Percentiles rank a stretch among this genome's conserved stretches.
Evolutionary conservation across 2,113 vertebrate species (phyloP).

Genomic region (Fulica atra): DNA sequence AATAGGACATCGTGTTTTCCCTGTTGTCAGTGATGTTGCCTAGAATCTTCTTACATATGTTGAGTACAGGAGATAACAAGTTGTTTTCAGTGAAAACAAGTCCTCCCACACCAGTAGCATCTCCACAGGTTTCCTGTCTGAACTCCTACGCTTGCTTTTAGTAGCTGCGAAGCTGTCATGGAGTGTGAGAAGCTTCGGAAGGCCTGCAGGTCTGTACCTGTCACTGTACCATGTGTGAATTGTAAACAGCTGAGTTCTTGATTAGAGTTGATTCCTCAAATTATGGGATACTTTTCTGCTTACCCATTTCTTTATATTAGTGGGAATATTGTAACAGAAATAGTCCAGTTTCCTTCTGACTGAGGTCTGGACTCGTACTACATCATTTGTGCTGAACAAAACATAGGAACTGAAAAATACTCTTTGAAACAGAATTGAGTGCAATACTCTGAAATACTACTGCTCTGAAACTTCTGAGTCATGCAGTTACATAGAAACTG

Average conservation of each 20-base stretch:
- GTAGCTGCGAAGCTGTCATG: slow-evolving; percentile 61
- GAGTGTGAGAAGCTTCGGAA: slow-evolving; percentile 66
- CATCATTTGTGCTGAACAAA: slow-evolving; percentile 32
- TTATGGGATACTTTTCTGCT: slow-evolving; percentile 73
- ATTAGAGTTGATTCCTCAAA: slow-evolving; percentile 85
- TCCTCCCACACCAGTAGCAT: slow-evolving; percentile 76
- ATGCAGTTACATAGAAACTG: slow-evolving; percentile 77
- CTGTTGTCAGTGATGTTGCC: slow-evolving; percentile 78
- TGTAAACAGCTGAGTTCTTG: slow-evolving; percentile 82
- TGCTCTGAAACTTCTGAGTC: slow-evolving; percentile 69
- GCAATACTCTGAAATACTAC: slow-evolving; percentile 78
- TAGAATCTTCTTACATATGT: slow-evolving; percentile 81
- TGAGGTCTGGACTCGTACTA: slow-evolving; percentile 45
- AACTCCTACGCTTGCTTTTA: slow-evolving; percentile 77
- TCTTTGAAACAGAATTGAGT: slow-evolving; percentile 72
- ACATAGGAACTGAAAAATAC: slow-evolving; percentile 53
- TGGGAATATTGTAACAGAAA: slow-evolving; percentile 28
- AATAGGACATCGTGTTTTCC: slow-evolving; percentile 68
- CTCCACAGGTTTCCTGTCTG: slow-evolving; percentile 77
- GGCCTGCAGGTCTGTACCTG: slow-evolving; percentile 70
- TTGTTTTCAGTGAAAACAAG: slow-evolving; percentile 86
- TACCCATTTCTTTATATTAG: slow-evolving; percentile 69
- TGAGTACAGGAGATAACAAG: slow-evolving; percentile 83
- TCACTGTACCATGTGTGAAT: slow-evolving; percentile 56
- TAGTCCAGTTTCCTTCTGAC: slow-evolving; percentile 63